Conservation (phyloP, 2,113 vertebrate genomes). For the Cardinalis cardinalis region DNA sequence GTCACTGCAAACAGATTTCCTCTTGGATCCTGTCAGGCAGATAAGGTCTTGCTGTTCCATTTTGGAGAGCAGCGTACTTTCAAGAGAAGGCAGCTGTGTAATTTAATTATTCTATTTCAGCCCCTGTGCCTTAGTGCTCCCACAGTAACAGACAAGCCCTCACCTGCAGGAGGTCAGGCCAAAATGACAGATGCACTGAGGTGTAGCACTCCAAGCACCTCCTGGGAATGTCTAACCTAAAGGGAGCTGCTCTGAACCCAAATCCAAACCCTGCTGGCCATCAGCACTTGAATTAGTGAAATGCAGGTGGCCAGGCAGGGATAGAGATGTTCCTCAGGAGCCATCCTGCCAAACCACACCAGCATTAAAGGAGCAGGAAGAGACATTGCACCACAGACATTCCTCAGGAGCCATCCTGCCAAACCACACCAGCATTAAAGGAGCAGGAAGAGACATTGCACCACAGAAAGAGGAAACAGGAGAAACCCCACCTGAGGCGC, state of each 20-base stretch:
- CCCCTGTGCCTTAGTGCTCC: not conserved
- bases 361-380: not conserved
- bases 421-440: not conserved
- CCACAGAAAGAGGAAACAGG: not conserved
- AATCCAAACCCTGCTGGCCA: not conserved
- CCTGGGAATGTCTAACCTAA: not conserved
- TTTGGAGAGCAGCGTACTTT: not conserved
- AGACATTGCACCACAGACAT: not conserved
- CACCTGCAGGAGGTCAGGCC: not conserved
- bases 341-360: not conserved
- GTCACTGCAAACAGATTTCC: not conserved
- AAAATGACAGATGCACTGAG: not conserved
- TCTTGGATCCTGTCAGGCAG: not conserved
- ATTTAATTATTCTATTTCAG: not conserved
- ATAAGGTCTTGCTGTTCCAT: not conserved
- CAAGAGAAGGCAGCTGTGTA: not conserved
- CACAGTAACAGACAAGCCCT: not conserved
- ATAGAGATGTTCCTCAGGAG: not conserved
- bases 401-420: not conserved
- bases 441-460: not conserved
- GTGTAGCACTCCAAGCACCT: not conserved
- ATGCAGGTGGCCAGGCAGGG: not conserved
- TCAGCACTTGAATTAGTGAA: not conserved
- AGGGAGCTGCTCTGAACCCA: not conserved
- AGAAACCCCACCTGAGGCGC: not conserved